Conservation (phyloP, 1,140 invertebrate genomes). For the Sycobia sp. region DNA sequence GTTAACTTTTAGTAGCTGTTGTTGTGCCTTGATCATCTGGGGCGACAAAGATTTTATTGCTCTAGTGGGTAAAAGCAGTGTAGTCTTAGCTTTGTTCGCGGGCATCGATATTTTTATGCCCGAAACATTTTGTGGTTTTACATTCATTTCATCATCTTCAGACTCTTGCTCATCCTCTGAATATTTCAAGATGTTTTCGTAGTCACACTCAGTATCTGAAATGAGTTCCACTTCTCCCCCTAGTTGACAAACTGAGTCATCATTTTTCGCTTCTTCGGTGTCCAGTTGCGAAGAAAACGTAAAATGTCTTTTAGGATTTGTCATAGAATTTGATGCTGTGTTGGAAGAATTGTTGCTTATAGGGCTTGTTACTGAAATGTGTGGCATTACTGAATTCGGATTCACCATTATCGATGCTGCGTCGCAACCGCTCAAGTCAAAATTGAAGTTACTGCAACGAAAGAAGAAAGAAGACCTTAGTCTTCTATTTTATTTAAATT, state of each 20-base stretch:
- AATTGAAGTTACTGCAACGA: slow-evolving; percentile 63
- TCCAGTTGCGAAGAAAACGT: slow-evolving; percentile 42
- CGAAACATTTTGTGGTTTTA: slow-evolving; percentile 12
- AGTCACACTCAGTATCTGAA: slow-evolving; percentile 30
- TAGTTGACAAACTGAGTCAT: background rate
- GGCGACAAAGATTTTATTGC: slow-evolving; percentile 50
- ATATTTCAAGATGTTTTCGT: slow-evolving; percentile 45
- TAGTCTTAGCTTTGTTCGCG: slow-evolving; percentile 36
- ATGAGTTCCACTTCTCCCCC: slow-evolving; percentile 35
- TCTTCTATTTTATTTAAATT: slow-evolving; percentile 16
- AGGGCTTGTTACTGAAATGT: slow-evolving; percentile 64
- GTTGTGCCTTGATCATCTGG: slow-evolving; percentile 44
- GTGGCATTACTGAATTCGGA: slow-evolving; percentile 74
- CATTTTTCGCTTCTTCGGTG: slow-evolving; percentile 37
- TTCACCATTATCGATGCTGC: slow-evolving; percentile 78
- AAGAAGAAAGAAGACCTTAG: slow-evolving; percentile 29
- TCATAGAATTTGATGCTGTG: background rate
- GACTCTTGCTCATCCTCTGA: slow-evolving; percentile 45
- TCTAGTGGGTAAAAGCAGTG: slow-evolving; percentile 40
- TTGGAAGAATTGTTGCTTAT: slow-evolving; percentile 26
- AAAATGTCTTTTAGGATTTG: slow-evolving; percentile 40
- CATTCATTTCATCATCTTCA: background rate
- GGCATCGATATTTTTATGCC: slow-evolving; percentile 21
- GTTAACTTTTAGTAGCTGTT: slow-evolving; percentile 49
- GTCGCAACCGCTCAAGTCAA: slow-evolving; percentile 75